Evolutionary conservation across 1,140 invertebrate species (phyloP).

Genomic region (Homalodisca vitripennis): DNA sequence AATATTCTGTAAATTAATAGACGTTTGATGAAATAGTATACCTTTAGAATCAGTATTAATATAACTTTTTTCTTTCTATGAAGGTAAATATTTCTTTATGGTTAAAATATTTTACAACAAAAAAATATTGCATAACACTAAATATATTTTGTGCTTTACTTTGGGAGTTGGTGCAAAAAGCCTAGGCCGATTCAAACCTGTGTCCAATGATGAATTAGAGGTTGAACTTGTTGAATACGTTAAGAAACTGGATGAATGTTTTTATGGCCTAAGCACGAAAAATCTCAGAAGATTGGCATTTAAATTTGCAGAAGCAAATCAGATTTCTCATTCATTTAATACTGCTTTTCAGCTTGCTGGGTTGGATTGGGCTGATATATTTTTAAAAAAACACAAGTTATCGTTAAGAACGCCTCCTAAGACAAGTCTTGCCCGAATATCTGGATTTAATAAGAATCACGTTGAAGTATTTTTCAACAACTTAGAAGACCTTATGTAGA

Average conservation of each 20-base stretch:
- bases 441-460: too few species aligned
- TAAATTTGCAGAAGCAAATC: slow-evolving; percentile 8
- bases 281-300: background rate
- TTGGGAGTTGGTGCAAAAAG: background rate
- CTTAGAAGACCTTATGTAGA: too few species aligned
- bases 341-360: background rate
- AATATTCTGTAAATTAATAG: too few species aligned
- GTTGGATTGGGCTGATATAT: background rate
- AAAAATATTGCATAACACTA: background rate
- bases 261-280: background rate
- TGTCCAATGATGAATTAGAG: slow-evolving; percentile 9
- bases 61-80: too few species aligned
- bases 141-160: background rate
- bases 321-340: background rate
- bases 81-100: background rate
- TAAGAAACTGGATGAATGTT: background rate
- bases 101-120: background rate
- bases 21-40: too few species aligned
- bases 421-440: background rate
- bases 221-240: background rate
- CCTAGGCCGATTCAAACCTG: background rate
- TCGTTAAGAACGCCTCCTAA: background rate
- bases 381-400: slow-evolving; percentile 5
- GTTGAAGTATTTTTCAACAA: too few species aligned
- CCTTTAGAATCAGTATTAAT: too few species aligned